Base-by-base conservation (phyloP, 2,113 vertebrate genomes). In the Leucopternis melanops region DNA sequence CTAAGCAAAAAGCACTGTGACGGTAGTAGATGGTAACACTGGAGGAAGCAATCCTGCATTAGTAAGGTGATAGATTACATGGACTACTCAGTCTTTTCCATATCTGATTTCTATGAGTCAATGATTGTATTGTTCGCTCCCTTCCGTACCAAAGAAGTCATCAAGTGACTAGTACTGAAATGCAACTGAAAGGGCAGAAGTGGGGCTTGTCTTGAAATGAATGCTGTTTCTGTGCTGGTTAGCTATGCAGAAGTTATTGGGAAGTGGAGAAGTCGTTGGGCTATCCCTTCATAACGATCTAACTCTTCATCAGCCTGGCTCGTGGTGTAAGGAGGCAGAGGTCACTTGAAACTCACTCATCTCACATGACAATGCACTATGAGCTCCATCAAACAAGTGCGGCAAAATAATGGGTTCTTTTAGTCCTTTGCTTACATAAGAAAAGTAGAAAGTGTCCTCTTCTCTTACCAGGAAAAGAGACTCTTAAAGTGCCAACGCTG, bases 71-170 rank as follows among this genome's bases (percentile, higher is more conserved):
- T 42, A 40, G 62, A 85, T 88, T 90, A 85, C 79, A 65, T 17
- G 38, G 81, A 58, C 72, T 58, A 49, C 81, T 92, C 34, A 9
- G 75, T 75, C 67, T 89, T 92, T 81, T 77, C 86, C 79, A 36
- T 77, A 92, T 95, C 95, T 87, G 69, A 91, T 95, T 96, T 82
- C 90, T 90, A 54, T 4, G 65, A 96, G 34, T 96, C 94, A 96
- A 79, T 81, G 85, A 97, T 57, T 54, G 73, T 9, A 94, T 80
- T 95, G 88, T 96, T 91, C 3, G 3, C 9, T 54, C 89, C 32
- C 74, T 72, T 88, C 70, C 57, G 65, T 32, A 86, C 71, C 90
- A 80, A 73, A 91, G 54, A 70, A 95, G 52, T 58, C 93, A 90
- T 70, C 73, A 90, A 88, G 79, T 62, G 54, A 91, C 79, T 74